phyloP scores from a whole-genome alignment of 2,113 vertebrate genomes.

The Pheucticus melanocephalus region DNA sequence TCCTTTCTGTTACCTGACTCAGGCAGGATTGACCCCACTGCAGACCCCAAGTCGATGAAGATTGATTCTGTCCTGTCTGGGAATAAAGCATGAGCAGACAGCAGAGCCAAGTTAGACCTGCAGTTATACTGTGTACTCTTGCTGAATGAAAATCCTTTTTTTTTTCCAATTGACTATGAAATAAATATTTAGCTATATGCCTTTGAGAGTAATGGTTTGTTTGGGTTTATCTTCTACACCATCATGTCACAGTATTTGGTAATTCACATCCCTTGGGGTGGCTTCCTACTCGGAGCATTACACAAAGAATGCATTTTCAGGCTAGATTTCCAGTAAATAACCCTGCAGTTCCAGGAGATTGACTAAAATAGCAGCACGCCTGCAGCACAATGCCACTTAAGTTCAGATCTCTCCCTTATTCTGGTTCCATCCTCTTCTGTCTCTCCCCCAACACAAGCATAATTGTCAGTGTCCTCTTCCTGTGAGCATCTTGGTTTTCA shows the following conservation, averaged over 20 bases:
- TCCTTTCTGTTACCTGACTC: background rate
- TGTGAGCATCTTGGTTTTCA: background rate
- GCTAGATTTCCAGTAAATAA: constrained; percentile 66
- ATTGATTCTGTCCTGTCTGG: background rate
- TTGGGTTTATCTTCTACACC: constrained; percentile 53
- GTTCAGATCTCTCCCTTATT: background rate
- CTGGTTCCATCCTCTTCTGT: background rate
- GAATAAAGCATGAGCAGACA: background rate
- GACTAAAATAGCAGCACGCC: constrained; percentile 44
- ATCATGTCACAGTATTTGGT: constrained; percentile 42
- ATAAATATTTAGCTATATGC: constrained; percentile 67
- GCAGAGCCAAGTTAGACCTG: background rate
- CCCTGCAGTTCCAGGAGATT: constrained; percentile 41
- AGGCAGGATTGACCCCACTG: background rate
- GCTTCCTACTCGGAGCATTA: constrained; percentile 33
- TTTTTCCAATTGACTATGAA: constrained; percentile 45
- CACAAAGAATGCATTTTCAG: constrained; percentile 58
- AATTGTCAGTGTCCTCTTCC: background rate
- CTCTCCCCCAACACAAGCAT: background rate
- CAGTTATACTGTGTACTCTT: constrained; percentile 1
- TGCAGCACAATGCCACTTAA: constrained; percentile 9
- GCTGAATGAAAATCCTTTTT: background rate
- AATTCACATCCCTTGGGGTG: constrained; percentile 50
- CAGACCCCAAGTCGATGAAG: background rate
- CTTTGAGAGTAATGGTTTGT: constrained; percentile 56